These are phyloP conservation scores for Psittacus erithacus DNA, from an alignment of 2,113 vertebrate species.

Conservation along the genomic window DNA sequence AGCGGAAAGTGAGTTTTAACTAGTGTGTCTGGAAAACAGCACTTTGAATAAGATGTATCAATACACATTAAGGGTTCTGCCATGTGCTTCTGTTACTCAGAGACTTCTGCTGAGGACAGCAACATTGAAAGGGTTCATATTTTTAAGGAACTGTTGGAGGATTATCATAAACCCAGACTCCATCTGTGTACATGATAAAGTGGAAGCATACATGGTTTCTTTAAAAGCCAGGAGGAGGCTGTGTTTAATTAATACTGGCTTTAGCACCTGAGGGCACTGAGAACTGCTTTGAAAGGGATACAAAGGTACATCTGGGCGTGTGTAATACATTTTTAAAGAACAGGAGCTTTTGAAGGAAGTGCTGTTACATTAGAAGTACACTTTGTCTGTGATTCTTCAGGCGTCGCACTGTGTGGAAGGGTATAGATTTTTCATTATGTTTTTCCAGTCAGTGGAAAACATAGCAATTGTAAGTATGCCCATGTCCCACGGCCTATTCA, in stretches of 20 bases:
- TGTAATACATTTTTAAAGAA: background rate
- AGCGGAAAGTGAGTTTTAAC: conserved; percentile 33
- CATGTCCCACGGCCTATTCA: background rate
- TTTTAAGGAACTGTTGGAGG: conserved; percentile 1
- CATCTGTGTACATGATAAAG: background rate
- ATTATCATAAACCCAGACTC: conserved; percentile 18
- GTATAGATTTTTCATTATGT: background rate
- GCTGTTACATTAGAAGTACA: background rate
- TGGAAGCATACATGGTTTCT: background rate
- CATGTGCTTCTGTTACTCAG: background rate
- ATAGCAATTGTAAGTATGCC: background rate
- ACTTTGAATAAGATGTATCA: background rate
- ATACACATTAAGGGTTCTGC: background rate
- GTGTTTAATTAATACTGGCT: background rate
- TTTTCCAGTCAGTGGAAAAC: background rate
- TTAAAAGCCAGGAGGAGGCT: background rate
- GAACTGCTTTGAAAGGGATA: background rate
- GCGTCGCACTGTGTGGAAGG: background rate
- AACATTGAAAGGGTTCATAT: background rate
- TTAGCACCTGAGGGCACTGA: background rate
- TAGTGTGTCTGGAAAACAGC: background rate
- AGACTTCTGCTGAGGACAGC: background rate
- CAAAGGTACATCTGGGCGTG: background rate
- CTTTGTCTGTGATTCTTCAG: background rate
- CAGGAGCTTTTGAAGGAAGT: background rate